phyloP scores from a whole-genome alignment of 2,888 invertebrate species.

The Plagodis pulveraria region DNA sequence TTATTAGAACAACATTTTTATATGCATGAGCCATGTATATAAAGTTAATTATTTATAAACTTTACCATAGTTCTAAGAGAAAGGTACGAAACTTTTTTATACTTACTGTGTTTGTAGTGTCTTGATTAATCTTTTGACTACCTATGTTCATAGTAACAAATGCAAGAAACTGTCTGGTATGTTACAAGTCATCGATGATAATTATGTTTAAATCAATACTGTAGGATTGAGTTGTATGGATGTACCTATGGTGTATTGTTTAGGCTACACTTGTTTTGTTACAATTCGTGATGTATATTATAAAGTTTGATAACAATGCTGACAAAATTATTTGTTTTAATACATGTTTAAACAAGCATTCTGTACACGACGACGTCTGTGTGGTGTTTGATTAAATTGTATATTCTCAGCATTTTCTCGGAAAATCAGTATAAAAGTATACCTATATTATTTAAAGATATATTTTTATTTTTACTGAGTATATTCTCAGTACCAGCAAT shows the following conservation, averaged over 20 bases:
- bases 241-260: background rate
- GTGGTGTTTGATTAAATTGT: too few relatives aligned
- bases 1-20: slow-evolving; percentile 69
- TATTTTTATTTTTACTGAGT: too few relatives aligned
- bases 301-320: background rate
- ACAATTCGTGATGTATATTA: slow-evolving; percentile 5
- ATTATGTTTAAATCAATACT: slow-evolving; percentile 55
- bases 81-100: too few relatives aligned
- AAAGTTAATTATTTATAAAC: slow-evolving; percentile 67
- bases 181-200: slow-evolving; percentile 64
- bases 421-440: too few relatives aligned
- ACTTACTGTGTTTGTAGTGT: slow-evolving; percentile 50
- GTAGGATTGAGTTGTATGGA: slow-evolving; percentile 37
- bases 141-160: slow-evolving; percentile 10
- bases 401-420: too few relatives aligned
- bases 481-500: too few relatives aligned
- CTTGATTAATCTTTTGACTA: slow-evolving; percentile 24
- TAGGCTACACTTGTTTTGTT: background rate
- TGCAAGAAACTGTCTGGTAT: slow-evolving; percentile 27
- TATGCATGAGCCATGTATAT: too few relatives aligned
- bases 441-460: too few relatives aligned
- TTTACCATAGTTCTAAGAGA: slow-evolving; percentile 65
- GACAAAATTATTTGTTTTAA: too few relatives aligned
- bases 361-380: too few relatives aligned
- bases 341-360: too few relatives aligned